A percentile compares a stretch with the other conserved stretches of the same genome.
Conservation (phyloP, 2,797 vertebrate species). For the Platalea minor region DNA sequence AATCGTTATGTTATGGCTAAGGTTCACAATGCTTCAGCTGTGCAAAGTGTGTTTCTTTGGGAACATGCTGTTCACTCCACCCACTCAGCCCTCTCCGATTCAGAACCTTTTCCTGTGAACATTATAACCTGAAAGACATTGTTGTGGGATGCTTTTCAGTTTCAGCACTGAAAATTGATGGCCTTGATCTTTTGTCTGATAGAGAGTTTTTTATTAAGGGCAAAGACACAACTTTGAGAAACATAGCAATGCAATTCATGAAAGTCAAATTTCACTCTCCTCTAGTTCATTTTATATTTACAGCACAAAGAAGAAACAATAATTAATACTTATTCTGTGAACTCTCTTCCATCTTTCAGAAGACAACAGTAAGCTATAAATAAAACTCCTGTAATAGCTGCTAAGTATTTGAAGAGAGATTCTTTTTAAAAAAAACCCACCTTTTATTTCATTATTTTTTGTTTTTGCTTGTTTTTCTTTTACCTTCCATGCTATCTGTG, state of each 20-base stretch:
- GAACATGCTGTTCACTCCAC: constrained; percentile 40
- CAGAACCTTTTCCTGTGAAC: constrained; percentile 38
- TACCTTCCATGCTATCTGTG: background rate
- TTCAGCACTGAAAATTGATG: constrained; percentile 38
- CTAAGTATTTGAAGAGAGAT: background rate
- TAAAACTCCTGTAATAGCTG: background rate
- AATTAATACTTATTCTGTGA: background rate
- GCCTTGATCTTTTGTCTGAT: constrained; percentile 24
- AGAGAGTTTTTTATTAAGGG: background rate
- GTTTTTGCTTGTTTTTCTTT: background rate
- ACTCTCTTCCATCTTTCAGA: background rate
- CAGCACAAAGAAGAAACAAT: background rate
- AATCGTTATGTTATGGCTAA: background rate
- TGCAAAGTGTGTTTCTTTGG: background rate
- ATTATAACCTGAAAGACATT: constrained; percentile 35
- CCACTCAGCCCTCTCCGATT: constrained; percentile 4
- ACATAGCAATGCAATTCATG: background rate
- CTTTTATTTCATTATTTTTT: background rate
- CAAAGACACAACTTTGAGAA: constrained; percentile 3
- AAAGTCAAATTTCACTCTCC: background rate
- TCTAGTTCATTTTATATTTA: background rate
- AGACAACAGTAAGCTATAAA: background rate
- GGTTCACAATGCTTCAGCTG: constrained; percentile 16
- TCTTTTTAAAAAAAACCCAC: background rate
- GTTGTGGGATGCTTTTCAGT: constrained; percentile 34